These are phyloP conservation scores for Amblyopsis rosae DNA, from an alignment of 2,113 vertebrate genomes.

Conservation along the genomic window DNA sequence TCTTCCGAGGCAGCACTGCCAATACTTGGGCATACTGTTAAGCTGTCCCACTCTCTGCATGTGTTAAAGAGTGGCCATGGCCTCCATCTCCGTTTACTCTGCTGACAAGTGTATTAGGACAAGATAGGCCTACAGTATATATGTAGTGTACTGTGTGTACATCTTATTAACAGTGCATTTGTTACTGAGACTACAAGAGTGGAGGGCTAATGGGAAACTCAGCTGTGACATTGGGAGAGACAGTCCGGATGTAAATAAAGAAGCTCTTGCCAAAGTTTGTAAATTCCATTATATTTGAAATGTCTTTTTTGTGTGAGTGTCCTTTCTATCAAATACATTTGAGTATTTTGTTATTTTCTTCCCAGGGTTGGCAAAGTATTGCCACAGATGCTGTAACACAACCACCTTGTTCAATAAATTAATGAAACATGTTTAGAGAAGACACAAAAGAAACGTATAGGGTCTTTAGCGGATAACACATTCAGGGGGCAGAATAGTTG, in stretches of 20 bases:
- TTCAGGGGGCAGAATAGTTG: no score
- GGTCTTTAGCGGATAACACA: no score
- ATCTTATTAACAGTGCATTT: conserved; percentile 52
- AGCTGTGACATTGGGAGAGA: conserved; percentile 71
- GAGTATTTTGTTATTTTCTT: background rate
- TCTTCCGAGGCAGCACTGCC: conserved; percentile 5
- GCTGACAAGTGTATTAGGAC: conserved; percentile 43
- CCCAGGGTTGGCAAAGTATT: background rate
- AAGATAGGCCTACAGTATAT: conserved; percentile 15
- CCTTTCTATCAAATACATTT: background rate
- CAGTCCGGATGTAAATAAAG: conserved; percentile 82
- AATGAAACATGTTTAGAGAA: background rate
- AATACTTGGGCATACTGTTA: conserved; percentile 36
- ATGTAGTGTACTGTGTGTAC: conserved; percentile 39
- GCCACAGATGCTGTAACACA: background rate
- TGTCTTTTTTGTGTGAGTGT: conserved; percentile 31
- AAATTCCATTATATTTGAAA: conserved; percentile 64
- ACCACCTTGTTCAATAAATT: background rate
- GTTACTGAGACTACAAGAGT: conserved; percentile 42
- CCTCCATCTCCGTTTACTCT: conserved; percentile 58
- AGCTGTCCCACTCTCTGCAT: conserved; percentile 57
- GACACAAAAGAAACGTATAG: no score
- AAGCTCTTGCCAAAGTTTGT: conserved; percentile 85
- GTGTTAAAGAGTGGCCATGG: conserved; percentile 56
- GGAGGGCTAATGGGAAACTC: conserved; percentile 54